Percentiles rank a stretch among this genome's conserved stretches.
Evolutionary conservation across 2,113 vertebrate genomes (phyloP).

Genomic region (Paracanthobrama guichenoti): DNA sequence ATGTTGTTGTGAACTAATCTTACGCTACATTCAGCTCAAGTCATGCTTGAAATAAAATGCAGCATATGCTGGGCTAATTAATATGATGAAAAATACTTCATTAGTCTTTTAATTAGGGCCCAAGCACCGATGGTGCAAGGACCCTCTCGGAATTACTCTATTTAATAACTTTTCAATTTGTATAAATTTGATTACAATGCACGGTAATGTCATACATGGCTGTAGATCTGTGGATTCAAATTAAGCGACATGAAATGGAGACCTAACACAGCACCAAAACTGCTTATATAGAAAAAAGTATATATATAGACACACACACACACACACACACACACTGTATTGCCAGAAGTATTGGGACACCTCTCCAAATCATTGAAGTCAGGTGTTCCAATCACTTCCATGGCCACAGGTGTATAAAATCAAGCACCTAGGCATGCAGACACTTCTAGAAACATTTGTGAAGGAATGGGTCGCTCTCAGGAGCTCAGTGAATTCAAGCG

Average conservation of each 20-base stretch:
- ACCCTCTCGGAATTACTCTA: too few relatives aligned
- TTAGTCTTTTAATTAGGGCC: not conserved
- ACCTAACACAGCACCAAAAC: not conserved
- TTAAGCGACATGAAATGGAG: not conserved
- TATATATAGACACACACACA: too few relatives aligned
- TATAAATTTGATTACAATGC: not conserved
- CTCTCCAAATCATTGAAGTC: too few relatives aligned
- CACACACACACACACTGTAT: too few relatives aligned
- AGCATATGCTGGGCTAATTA: slow-evolving; percentile 6
- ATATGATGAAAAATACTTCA: slow-evolving; percentile 11
- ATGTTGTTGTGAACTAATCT: slow-evolving; percentile 1
- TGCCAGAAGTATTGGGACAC: too few relatives aligned
- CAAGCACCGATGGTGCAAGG: too few relatives aligned
- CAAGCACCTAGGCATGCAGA: too few relatives aligned
- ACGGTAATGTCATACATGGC: not conserved
- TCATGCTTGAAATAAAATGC: slow-evolving; percentile 5
- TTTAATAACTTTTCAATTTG: not conserved
- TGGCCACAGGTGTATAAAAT: too few relatives aligned
- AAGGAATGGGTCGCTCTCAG: too few relatives aligned
- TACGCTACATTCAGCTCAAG: not conserved
- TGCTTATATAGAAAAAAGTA: not conserved
- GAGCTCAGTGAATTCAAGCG: too few relatives aligned
- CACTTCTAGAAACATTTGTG: too few relatives aligned
- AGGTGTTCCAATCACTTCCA: too few relatives aligned
- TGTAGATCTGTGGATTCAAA: not conserved